Evolutionary conservation across 2,888 invertebrate genomes (phyloP), one percentile per base, ranked within the genome.

Genomic region (Pycnomerus fuliginosus): DNA sequence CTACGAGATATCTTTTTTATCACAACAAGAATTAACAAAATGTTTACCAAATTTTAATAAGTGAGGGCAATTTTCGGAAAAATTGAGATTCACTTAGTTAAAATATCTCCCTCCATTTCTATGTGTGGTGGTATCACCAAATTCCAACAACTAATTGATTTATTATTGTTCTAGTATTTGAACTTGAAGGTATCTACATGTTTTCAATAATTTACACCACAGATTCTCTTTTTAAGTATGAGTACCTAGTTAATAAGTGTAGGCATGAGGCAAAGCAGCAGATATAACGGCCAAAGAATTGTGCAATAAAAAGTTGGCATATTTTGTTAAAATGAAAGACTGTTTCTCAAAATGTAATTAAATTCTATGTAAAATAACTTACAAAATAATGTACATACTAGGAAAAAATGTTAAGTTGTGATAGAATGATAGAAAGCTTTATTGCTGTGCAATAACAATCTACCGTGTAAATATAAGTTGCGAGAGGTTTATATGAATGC

Each of bases 371-470:
- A 44, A 27, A 48, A 48, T 39, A 48, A 44, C 12, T 34, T 29
- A 25, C 16, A 33, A 28, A 37, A 36, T 41, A 16, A 31, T 48
- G 48, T 43, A 48, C 48, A 44, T 44, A 47, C 22, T 41, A 43
- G 12, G 44, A 40, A 40, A 35, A 11, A n/a, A 45, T 31, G 34
- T 48, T 31, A 27, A 28, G 39, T 48, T 36, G 28, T 24, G 15
- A 28, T 29, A 36, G 8, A 16, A 29, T 39, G n/a, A n/a, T n/a
- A n/a, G 35, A 47, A 24, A 43, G 43, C 43, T 44, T 48, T 48
- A 48, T 48, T 48, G 48, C 48, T 48, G 48, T 48, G 48, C 48
- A 48, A 48, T 48, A 48, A 48, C 34, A 44, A 47, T 33, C 31
- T 43, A 48, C 40, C 40, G 43, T 48, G 48, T 48, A 44, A 43